Conservation (phyloP, 2,113 vertebrate species). For the Eretmodus cyanostictus region DNA sequence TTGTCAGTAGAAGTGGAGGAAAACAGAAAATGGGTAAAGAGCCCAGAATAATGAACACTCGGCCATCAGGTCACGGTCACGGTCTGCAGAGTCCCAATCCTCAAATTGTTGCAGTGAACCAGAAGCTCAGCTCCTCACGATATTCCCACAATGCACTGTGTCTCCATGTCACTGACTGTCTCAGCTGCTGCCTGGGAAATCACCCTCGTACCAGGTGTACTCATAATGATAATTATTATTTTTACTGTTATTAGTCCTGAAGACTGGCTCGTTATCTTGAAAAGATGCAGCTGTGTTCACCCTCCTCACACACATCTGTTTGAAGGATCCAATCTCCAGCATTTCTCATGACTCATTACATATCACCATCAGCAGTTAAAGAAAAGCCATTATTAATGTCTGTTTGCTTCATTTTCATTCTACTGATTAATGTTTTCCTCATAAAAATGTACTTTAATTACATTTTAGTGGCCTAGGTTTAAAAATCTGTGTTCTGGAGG, state of each 20-base stretch:
- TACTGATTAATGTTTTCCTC: neutral
- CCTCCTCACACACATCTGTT: neutral
- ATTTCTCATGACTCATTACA: neutral
- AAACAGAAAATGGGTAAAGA: neutral
- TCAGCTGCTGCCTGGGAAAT: neutral
- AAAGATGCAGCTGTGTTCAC: neutral
- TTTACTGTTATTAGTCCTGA: neutral
- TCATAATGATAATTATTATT: neutral
- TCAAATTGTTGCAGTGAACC: neutral
- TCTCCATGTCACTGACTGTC: neutral
- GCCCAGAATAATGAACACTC: neutral
- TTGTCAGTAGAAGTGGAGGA: neutral
- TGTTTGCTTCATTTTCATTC: neutral
- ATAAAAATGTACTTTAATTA: neutral
- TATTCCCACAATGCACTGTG: neutral
- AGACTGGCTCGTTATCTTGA: neutral
- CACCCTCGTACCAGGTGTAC: neutral
- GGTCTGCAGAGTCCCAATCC: neutral
- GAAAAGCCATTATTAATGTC: neutral
- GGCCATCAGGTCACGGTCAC: neutral
- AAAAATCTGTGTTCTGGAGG: neutral
- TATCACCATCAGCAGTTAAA: neutral
- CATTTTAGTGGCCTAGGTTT: neutral
- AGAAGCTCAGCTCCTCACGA: neutral
- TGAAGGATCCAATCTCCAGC: accelerated